Evolutionary conservation across 2,113 vertebrate species (phyloP).

Genomic region (Sarotherodon lohbergeri): DNA sequence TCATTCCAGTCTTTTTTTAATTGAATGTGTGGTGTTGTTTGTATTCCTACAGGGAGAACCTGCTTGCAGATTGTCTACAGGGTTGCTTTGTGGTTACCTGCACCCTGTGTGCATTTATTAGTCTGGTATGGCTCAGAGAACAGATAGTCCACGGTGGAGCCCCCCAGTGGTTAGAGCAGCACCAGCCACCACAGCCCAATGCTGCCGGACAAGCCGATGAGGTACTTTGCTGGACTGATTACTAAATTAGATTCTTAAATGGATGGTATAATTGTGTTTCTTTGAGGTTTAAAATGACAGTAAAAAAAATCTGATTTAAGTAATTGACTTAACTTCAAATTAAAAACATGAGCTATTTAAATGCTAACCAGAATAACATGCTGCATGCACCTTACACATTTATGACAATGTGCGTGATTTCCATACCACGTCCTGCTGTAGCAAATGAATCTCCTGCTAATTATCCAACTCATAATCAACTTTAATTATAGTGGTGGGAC

Average conservation of each 20-base stretch:
- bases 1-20: background rate
- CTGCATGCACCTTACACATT: background rate
- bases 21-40: background rate
- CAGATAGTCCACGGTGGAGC: conserved; percentile 97
- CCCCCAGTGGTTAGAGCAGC: conserved; percentile 95
- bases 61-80: conserved; percentile 96
- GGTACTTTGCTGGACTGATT: conserved; percentile 61
- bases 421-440: background rate
- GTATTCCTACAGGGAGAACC: conserved; percentile 83
- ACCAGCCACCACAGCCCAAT: conserved; percentile 83
- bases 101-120: conserved; percentile 97
- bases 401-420: background rate
- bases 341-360: background rate
- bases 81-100: conserved; percentile 98
- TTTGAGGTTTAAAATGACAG: background rate
- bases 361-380: background rate
- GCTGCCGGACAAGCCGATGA: conserved; percentile 86
- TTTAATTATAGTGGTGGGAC: background rate
- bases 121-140: conserved; percentile 96
- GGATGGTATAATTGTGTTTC: background rate
- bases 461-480: background rate
- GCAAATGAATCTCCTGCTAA: background rate
- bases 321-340: background rate
- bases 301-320: background rate
- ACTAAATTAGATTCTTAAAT: background rate